Base-by-base conservation (phyloP, 2,113 vertebrate genomes). In the Parus major region DNA sequence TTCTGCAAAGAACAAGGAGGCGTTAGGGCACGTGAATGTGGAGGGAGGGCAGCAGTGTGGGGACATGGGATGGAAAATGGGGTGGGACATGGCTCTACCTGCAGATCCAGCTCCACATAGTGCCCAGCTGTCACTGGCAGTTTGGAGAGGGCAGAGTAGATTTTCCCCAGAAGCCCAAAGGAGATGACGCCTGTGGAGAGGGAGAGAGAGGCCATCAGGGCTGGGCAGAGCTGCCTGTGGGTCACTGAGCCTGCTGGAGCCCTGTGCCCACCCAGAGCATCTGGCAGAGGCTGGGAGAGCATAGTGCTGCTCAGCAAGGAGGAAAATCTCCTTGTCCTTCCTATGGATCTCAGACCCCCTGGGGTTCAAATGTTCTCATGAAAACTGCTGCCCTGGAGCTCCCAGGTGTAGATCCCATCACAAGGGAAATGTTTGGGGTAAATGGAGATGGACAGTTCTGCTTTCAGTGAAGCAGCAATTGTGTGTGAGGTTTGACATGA, bases 1-100 rank as follows among this genome's bases (percentile, higher is more conserved):
- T 94, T 59, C 97, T 97, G 86, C 17, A 63, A 59, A 57, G 75
- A 86, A 53, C 25, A 36, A 57, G 71, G 73, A 41, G 31, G 3
- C 0, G 1, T 76, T 28, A 41, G 33, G 52, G 27, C 1, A 2
- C 1, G 4, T 6, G 52, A 15, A 9, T 2, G 17, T 1, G 12
- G 50, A 20, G 14, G 44, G n/a, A 49, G n/a, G 41, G 42, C 31
- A 8, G 79, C 71, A 63, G 44, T 1, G 3, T 1, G 24, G 18
- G 33, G 8, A 3, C 1, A 28, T 3, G 1, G 55, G 39, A 18
- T 49, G 25, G 49, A 22, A 50, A 61, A 80, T 0, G 2, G n/a
- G 24, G 13, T 57, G 44, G n/a, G 33, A 44, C 52, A 14, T 10
- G 60, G 29, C 60, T 56, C 0, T 85, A 97, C 97, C 97, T 93